A percentile compares a stretch with the other conserved stretches of the same genome.
phyloP scores from a whole-genome alignment of 2,113 vertebrate genomes.

The Micromys minutus region DNA sequence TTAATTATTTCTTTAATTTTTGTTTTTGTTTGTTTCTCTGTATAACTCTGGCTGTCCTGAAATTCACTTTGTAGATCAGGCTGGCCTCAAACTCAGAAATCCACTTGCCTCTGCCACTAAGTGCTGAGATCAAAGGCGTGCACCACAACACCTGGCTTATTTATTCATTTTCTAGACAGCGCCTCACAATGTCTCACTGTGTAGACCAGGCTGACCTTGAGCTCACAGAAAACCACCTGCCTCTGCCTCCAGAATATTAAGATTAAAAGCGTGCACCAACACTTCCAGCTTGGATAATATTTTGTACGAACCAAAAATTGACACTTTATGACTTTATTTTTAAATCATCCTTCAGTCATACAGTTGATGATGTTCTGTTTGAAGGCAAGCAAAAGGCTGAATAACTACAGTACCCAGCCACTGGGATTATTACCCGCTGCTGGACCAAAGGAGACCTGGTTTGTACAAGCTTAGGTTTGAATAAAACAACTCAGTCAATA shows the following conservation, averaged over 20 bases:
- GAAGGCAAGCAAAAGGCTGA: neutral
- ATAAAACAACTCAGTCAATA: slow-evolving; percentile 30
- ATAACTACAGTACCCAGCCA: neutral
- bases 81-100: neutral
- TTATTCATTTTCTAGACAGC: neutral
- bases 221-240: neutral
- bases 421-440: neutral
- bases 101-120: neutral
- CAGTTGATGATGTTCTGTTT: slow-evolving; percentile 21
- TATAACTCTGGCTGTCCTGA: neutral
- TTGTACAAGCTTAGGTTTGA: neutral
- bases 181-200: neutral
- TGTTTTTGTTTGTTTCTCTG: too few relatives aligned
- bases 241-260: neutral
- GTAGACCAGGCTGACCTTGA: neutral
- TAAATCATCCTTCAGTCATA: neutral
- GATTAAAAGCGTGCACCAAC: neutral
- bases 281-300: neutral
- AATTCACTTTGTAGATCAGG: neutral
- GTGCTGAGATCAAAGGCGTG: neutral
- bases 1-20: neutral
- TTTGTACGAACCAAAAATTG: slow-evolving; percentile 60
- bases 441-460: slow-evolving; percentile 26
- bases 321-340: neutral
- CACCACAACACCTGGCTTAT: neutral